phyloP scores from a whole-genome alignment of 2,888 invertebrate genomes.

The Ormyrus thymus region DNA sequence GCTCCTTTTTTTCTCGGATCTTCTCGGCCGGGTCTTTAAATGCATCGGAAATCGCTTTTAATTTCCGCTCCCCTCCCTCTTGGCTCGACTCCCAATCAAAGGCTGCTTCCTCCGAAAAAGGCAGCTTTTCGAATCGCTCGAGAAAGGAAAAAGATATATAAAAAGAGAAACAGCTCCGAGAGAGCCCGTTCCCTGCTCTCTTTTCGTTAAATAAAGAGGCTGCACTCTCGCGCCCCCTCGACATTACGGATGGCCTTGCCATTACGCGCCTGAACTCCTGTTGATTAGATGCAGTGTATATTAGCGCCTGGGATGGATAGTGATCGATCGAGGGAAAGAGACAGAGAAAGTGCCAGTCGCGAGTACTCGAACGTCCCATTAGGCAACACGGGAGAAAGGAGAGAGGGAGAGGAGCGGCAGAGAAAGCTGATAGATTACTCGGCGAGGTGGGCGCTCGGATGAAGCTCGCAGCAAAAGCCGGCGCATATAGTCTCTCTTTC shows the following conservation, averaged over 20 bases:
- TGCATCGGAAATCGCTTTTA: neutral
- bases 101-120: neutral
- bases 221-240: too few relatives aligned
- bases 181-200: too few relatives aligned
- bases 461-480: neutral
- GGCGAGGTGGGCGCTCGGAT: conserved; percentile 61
- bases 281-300: conserved; percentile 19
- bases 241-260: neutral
- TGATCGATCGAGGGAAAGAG: conserved; percentile 63
- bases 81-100: neutral
- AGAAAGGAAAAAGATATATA: too few relatives aligned
- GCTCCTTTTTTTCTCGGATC: neutral
- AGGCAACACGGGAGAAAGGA: conserved; percentile 59
- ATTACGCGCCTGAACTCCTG: conserved; percentile 9
- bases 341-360: conserved; percentile 47
- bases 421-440: conserved; percentile 68
- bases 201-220: too few relatives aligned
- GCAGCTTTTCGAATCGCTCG: too few relatives aligned
- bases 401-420: conserved; percentile 55
- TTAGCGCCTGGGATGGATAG: conserved; percentile 21
- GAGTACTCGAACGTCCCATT: conserved; percentile 64
- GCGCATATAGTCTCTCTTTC: conserved; percentile 59
- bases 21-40: neutral
- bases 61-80: neutral
- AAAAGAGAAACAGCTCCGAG: too few relatives aligned